A percentile compares a stretch with the other conserved stretches of the same genome.
These are phyloP conservation scores for Lithobates sylvaticus DNA, from an alignment of 2,797 vertebrate species.

Conservation along the genomic window DNA sequence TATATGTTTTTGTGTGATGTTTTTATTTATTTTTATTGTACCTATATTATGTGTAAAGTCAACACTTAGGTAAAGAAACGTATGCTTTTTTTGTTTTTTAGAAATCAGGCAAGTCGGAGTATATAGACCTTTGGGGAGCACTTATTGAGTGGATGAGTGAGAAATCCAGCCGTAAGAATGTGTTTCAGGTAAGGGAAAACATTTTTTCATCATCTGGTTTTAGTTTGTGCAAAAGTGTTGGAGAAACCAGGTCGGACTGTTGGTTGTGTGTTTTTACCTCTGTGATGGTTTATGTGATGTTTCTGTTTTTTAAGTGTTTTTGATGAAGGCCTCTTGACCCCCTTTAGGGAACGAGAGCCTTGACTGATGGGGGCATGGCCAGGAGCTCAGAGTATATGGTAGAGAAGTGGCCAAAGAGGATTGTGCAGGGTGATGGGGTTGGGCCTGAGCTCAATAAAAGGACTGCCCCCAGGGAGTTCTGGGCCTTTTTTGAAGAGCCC, in stretches of 20 bases:
- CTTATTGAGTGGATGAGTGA: conserved; percentile 86
- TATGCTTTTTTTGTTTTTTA: conserved; percentile 65
- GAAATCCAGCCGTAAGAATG: conserved; percentile 92
- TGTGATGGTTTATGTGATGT: too few relatives aligned
- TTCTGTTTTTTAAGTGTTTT: too few relatives aligned
- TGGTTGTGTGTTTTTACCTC: too few relatives aligned
- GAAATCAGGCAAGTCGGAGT: conserved; percentile 90
- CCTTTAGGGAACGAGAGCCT: too few relatives aligned
- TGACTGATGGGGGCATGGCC: too few relatives aligned
- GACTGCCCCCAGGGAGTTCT: too few relatives aligned
- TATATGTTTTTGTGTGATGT: background rate
- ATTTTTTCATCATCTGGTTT: background rate
- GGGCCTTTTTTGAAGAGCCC: too few relatives aligned
- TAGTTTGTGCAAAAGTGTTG: background rate
- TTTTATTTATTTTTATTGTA: background rate
- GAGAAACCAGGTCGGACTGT: background rate
- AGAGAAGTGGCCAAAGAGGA: too few relatives aligned
- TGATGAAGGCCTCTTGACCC: too few relatives aligned
- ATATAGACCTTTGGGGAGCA: conserved; percentile 84
- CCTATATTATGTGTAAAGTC: background rate
- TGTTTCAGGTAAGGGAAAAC: conserved; percentile 83
- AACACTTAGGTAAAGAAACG: background rate
- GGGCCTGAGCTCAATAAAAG: too few relatives aligned
- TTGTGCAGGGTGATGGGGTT: too few relatives aligned
- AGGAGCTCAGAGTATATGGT: too few relatives aligned